Evolutionary conservation across 1,140 invertebrate genomes (phyloP).

Genomic region (Drosophila elegans): DNA sequence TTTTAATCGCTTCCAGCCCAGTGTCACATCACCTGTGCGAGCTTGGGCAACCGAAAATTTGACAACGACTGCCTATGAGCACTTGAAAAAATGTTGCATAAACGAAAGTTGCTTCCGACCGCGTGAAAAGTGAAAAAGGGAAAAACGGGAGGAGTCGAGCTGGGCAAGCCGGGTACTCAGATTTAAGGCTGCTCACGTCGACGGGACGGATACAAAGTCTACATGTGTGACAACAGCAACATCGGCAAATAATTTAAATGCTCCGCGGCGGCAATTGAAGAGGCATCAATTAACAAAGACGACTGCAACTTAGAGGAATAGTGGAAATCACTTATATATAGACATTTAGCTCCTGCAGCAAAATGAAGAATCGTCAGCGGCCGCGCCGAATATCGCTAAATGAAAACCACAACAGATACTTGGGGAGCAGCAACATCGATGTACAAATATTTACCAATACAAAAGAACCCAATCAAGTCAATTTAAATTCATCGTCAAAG

Average conservation of each 20-base stretch:
- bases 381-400: slow-evolving; percentile 65
- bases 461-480: slow-evolving; percentile 80
- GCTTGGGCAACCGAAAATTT: slow-evolving; percentile 25
- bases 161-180: background rate
- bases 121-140: slow-evolving; percentile 6
- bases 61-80: slow-evolving; percentile 19
- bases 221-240: slow-evolving; percentile 52
- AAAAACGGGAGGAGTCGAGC: slow-evolving; percentile 28
- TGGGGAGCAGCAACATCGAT: slow-evolving; percentile 54
- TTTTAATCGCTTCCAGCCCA: slow-evolving; percentile 15
- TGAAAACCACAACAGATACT: slow-evolving; percentile 68
- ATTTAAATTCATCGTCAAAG: slow-evolving; percentile 80
- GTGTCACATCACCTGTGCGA: slow-evolving; percentile 21
- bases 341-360: slow-evolving; percentile 51
- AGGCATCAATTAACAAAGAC: slow-evolving; percentile 64
- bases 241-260: slow-evolving; percentile 70
- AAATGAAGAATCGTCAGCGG: slow-evolving; percentile 61
- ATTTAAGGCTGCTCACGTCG: slow-evolving; percentile 30
- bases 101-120: slow-evolving; percentile 51
- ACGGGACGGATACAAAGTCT: slow-evolving; percentile 52
- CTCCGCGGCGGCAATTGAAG: slow-evolving; percentile 64
- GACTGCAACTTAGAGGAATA: slow-evolving; percentile 32
- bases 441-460: slow-evolving; percentile 82
- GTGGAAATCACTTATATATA: slow-evolving; percentile 14
- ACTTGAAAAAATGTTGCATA: slow-evolving; percentile 35